phyloP scores from a whole-genome alignment of 2,888 invertebrate species.

The Agrotis exclamationis region DNA sequence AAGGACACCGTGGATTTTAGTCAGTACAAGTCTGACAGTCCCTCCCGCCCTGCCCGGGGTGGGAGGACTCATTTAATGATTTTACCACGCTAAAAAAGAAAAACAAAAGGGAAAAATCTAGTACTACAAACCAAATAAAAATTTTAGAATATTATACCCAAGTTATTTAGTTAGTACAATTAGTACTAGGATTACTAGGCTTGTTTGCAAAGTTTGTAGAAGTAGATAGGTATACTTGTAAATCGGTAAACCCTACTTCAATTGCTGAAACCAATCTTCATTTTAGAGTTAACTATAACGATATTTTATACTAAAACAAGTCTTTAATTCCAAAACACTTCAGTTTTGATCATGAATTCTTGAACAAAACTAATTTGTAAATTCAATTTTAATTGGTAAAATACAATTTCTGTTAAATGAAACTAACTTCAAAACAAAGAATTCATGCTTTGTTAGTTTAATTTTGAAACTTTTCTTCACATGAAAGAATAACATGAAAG shows the following conservation, averaged over 20 bases:
- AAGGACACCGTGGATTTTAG: too few species aligned
- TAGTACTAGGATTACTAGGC: neutral
- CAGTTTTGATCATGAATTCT: neutral
- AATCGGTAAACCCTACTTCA: neutral
- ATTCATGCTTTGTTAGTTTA: conserved; percentile 27
- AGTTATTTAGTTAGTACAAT: neutral
- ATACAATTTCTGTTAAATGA: conserved; percentile 5
- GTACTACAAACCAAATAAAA: too few species aligned
- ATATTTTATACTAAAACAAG: neutral
- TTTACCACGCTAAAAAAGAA: too few species aligned
- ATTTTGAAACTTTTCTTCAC: conserved; percentile 34
- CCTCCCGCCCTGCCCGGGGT: too few species aligned
- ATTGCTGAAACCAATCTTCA: neutral
- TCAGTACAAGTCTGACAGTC: too few species aligned
- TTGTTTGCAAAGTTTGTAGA: neutral
- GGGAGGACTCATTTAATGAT: too few species aligned
- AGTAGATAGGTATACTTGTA: neutral
- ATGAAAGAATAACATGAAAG: conserved; percentile 44
- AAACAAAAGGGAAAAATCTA: too few species aligned
- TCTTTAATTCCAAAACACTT: neutral
- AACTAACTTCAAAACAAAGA: conserved; percentile 36
- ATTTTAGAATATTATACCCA: too few species aligned
- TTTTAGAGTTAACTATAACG: neutral
- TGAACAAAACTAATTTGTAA: neutral
- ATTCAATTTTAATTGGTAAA: conserved; percentile 7